phyloP scores from a whole-genome alignment of 2,113 vertebrate species.

The Hemicordylus capensis region DNA sequence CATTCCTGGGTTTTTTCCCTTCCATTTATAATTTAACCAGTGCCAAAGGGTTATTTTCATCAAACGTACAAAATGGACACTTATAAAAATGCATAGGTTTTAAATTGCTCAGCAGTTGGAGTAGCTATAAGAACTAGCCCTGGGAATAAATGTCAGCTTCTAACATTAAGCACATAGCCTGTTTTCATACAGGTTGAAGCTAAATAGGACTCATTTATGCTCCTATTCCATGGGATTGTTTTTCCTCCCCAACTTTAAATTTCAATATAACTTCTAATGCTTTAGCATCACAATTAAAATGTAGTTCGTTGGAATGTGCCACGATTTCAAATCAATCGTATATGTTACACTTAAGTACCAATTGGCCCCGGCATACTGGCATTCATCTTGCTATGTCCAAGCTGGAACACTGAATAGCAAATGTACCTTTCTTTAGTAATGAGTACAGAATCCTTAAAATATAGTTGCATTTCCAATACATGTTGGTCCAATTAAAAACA shows the following conservation, averaged over 20 bases:
- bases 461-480: background rate
- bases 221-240: conserved; percentile 29
- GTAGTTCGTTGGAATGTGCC: conserved; percentile 33
- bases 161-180: conserved; percentile 38
- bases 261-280: conserved; percentile 48
- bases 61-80: conserved; percentile 59
- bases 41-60: conserved; percentile 62
- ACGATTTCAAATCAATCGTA: conserved; percentile 52
- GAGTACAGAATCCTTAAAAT: conserved; percentile 9
- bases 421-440: conserved; percentile 20
- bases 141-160: conserved; percentile 56
- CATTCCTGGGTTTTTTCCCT: conserved; percentile 1
- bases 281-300: conserved; percentile 59
- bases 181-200: conserved; percentile 46
- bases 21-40: conserved; percentile 58
- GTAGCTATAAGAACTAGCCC: conserved; percentile 51
- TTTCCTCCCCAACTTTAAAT: conserved; percentile 49
- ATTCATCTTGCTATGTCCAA: conserved; percentile 50
- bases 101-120: conserved; percentile 58
- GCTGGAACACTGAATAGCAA: conserved; percentile 25
- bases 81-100: conserved; percentile 68
- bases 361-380: conserved; percentile 49
- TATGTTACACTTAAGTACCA: conserved; percentile 40
- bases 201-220: conserved; percentile 46
- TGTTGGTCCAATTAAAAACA: no score